Conservation (phyloP, 1,140 invertebrate species). For the Dendrolimus punctatus region DNA sequence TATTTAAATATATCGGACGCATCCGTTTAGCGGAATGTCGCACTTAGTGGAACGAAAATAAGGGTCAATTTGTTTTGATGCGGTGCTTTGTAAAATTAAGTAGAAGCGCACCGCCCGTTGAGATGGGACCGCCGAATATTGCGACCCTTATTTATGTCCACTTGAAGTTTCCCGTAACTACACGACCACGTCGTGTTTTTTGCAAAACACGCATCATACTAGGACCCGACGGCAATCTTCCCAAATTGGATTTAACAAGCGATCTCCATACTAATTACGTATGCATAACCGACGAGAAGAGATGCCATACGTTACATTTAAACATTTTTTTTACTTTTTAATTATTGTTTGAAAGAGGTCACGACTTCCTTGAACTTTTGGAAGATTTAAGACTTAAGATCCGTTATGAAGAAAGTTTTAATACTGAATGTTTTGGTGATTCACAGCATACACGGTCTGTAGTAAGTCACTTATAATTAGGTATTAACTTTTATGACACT, state of each 20-base stretch:
- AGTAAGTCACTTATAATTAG: too few relatives aligned
- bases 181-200: slow-evolving; percentile 35
- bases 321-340: slow-evolving; percentile 4
- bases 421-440: too few relatives aligned
- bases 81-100: slow-evolving; percentile 41
- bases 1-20: slow-evolving; percentile 19
- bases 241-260: slow-evolving; percentile 22
- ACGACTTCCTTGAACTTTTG: too few relatives aligned
- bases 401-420: too few relatives aligned
- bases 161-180: slow-evolving; percentile 59
- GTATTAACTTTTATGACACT: too few relatives aligned
- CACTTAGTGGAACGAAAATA: slow-evolving; percentile 12
- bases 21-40: slow-evolving; percentile 16
- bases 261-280: slow-evolving; percentile 10
- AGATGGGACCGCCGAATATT: slow-evolving; percentile 61
- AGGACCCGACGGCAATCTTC: slow-evolving; percentile 14
- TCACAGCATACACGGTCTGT: too few relatives aligned
- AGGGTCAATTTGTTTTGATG: slow-evolving; percentile 16
- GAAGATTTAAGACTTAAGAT: too few relatives aligned
- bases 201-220: slow-evolving; percentile 32
- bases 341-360: too few relatives aligned
- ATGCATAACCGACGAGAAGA: slow-evolving; percentile 4
- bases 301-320: slow-evolving; percentile 5
- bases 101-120: slow-evolving; percentile 36
- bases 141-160: slow-evolving; percentile 65